Conservation (phyloP, 2,797 vertebrate genomes). For the Smutsia temminckii region DNA sequence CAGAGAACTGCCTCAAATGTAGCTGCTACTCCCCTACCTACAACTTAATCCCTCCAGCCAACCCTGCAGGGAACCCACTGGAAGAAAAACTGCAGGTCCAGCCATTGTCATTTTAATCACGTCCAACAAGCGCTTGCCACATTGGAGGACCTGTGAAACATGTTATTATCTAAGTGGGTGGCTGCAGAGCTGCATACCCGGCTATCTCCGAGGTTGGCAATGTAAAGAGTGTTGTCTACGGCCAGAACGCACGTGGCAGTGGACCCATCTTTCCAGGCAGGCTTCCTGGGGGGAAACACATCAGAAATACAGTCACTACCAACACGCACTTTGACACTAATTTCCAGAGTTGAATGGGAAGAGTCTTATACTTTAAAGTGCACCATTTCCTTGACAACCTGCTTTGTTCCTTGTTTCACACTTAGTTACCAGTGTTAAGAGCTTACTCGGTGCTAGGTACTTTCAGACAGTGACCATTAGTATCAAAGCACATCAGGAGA, state of each 20-base stretch:
- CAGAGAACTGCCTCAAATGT: neutral
- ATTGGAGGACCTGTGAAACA: neutral
- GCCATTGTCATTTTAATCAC: neutral
- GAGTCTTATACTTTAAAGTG: neutral
- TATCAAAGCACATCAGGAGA: fast-evolving
- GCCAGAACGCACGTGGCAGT: conserved; percentile 95
- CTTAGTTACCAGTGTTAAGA: neutral
- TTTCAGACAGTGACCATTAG: neutral
- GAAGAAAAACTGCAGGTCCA: neutral
- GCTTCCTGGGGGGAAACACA: conserved; percentile 89
- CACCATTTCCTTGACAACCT: fast-evolving
- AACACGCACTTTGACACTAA: neutral
- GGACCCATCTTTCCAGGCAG: conserved; percentile 98
- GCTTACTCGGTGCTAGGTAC: neutral
- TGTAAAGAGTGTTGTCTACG: conserved; percentile 92
- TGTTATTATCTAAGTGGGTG: neutral
- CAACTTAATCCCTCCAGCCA: neutral
- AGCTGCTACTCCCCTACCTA: neutral
- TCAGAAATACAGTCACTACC: neutral
- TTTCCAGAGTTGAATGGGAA: neutral
- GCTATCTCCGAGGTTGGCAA: conserved; percentile 97
- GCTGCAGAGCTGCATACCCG: conserved; percentile 85
- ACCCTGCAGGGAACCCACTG: neutral
- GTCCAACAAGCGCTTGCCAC: neutral
- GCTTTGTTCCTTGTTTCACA: neutral